Conservation (phyloP, 2,797 vertebrate species). For the Bryconaethiops microstoma region DNA sequence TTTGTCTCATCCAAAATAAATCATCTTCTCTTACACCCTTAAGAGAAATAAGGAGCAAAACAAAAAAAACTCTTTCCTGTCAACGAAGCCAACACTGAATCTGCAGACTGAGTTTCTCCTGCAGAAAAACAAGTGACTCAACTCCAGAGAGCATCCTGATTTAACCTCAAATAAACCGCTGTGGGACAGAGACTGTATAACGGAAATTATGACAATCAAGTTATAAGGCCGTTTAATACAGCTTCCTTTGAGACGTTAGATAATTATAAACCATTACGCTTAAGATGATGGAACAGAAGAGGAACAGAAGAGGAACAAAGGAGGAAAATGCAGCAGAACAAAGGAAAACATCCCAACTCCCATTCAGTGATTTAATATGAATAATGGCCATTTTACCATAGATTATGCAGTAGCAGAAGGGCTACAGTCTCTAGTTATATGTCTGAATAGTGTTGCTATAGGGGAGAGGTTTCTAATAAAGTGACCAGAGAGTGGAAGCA, state of each 20-base stretch:
- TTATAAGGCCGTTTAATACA: neutral
- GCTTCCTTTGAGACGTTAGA: neutral
- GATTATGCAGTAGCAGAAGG: no score
- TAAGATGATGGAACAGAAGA: neutral
- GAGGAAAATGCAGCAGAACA: no score
- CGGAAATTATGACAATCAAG: neutral
- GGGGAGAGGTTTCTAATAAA: no score
- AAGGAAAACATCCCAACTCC: no score
- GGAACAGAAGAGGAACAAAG: neutral
- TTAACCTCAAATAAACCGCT: neutral
- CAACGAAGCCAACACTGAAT: neutral
- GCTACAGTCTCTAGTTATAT: no score
- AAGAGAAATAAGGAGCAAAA: no score
- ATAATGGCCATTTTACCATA: no score
- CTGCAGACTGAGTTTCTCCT: neutral
- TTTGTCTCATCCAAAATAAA: no score
- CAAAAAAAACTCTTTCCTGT: neutral
- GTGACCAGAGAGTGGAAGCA: no score
- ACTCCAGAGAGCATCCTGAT: neutral
- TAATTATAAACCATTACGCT: constrained; percentile 19
- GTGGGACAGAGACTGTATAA: neutral
- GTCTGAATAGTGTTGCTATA: no score
- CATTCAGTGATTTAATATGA: no score
- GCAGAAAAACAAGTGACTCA: constrained; percentile 11
- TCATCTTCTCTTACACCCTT: no score